A percentile compares a stretch with the other conserved stretches of the same genome.
Conservation (phyloP, 2,113 vertebrate genomes). For the Solea senegalensis region DNA sequence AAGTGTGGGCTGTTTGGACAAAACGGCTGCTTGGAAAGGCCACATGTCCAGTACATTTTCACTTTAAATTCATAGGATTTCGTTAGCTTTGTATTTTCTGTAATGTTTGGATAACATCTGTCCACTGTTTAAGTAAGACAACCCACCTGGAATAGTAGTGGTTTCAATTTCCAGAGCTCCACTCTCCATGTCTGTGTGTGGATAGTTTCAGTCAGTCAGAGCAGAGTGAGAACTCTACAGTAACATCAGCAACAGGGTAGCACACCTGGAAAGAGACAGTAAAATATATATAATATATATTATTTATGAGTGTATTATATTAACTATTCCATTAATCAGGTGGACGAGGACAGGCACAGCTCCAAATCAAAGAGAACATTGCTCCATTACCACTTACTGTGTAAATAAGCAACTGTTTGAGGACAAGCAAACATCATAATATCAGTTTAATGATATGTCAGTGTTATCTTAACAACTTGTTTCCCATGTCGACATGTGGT, state of each 20-base stretch:
- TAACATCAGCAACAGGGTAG: conserved; percentile 41
- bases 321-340: too few relatives aligned
- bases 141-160: conserved; percentile 40
- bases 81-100: background rate
- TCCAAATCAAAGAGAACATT: too few relatives aligned
- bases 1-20: too few relatives aligned
- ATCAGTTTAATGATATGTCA: too few relatives aligned
- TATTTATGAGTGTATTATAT: too few relatives aligned
- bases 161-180: conserved; percentile 46
- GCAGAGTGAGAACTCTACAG: conserved; percentile 40
- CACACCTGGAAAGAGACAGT: conserved; percentile 18
- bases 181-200: conserved; percentile 46
- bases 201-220: conserved; percentile 27
- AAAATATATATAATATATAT: background rate
- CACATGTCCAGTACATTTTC: background rate
- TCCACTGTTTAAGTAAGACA: background rate
- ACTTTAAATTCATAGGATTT: background rate
- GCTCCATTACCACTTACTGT: too few relatives aligned
- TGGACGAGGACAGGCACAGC: too few relatives aligned
- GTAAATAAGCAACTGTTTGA: too few relatives aligned
- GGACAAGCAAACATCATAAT: background rate
- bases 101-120: background rate
- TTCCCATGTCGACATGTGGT: background rate
- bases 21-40: background rate
- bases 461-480: background rate